Conservation (phyloP, 23 tunicate species). For the Styela plicata region DNA sequence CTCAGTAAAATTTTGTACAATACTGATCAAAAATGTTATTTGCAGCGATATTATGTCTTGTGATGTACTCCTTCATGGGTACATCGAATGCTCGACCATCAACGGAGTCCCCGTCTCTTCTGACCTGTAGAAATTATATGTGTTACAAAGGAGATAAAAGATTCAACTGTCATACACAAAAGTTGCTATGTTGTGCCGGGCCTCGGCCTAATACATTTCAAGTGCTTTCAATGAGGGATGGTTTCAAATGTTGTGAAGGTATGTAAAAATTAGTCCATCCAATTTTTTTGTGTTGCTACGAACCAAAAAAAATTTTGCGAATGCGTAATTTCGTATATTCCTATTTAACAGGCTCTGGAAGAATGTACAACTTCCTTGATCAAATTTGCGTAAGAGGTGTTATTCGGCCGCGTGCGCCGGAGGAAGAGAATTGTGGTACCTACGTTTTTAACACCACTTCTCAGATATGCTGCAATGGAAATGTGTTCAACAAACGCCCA, state of each 20-base stretch:
- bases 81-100: not conserved
- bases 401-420: constrained; percentile 2
- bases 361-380: constrained; percentile 13
- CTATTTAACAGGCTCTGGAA: constrained; percentile 17
- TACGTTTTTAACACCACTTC: constrained; percentile 1
- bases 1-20: no score
- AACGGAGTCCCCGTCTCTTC: not conserved
- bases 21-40: not conserved
- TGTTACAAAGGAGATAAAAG: not conserved
- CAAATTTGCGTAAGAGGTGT: constrained; percentile 16
- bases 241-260: constrained; percentile 21
- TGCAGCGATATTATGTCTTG: not conserved
- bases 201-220: not conserved
- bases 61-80: not conserved
- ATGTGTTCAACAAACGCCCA: not conserved
- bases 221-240: constrained; percentile 1
- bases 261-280: no score
- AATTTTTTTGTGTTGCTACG: no score
- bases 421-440: constrained; percentile 20
- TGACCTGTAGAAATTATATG: not conserved
- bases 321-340: no score
- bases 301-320: no score
- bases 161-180: not conserved
- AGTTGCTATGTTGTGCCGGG: constrained; percentile 10
- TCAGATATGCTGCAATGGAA: constrained; percentile 28